Evolutionary conservation across 2,113 vertebrate genomes (phyloP).

Genomic region (Sitta europaea): DNA sequence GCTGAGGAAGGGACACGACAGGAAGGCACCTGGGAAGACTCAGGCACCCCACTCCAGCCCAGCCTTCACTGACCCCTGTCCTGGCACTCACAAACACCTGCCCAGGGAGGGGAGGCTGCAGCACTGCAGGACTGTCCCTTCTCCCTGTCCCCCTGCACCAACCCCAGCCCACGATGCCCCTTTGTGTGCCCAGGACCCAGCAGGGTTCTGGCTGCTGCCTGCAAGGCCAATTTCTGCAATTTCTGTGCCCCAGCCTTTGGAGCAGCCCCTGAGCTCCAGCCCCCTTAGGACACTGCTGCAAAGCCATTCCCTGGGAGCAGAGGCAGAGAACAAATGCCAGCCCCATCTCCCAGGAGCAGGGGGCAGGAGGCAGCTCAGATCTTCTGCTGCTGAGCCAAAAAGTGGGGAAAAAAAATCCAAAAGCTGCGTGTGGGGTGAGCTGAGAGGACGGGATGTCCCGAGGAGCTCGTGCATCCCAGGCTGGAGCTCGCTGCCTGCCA

Average conservation of each 20-base stretch:
- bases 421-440: not conserved
- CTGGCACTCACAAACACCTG: rapidly evolving
- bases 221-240: not conserved
- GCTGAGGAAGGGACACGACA: not conserved
- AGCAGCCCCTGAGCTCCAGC: not conserved
- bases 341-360: not conserved
- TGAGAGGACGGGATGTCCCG: not conserved
- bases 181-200: not conserved
- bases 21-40: rapidly evolving
- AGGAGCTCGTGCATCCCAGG: not conserved
- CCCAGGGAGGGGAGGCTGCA: not conserved
- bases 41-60: not conserved
- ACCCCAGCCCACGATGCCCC: not conserved
- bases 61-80: not conserved
- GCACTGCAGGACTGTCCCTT: not conserved
- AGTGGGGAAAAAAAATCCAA: not conserved
- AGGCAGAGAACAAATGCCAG: not conserved
- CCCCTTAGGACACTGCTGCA: not conserved
- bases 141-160: not conserved
- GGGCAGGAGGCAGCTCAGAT: not conserved
- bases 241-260: not conserved
- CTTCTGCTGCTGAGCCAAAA: not conserved
- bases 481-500: not conserved
- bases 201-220: not conserved
- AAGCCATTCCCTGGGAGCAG: not conserved